Evolutionary conservation across 2,113 vertebrate genomes (phyloP).

Genomic region (Tragulus kanchil): DNA sequence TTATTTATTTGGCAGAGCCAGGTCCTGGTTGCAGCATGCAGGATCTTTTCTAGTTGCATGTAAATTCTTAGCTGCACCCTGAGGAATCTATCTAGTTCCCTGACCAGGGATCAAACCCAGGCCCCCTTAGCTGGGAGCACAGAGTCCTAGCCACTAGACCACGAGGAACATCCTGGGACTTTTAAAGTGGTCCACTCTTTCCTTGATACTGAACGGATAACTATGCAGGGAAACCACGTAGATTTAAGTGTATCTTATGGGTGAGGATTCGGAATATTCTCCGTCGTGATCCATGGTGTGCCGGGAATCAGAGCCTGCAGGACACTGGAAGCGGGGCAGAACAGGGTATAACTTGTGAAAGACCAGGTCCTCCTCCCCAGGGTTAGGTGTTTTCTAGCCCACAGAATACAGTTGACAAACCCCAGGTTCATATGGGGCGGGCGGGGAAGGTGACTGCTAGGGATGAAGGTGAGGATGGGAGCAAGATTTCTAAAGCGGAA

Average conservation of each 20-base stretch:
- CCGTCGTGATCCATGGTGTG: neutral
- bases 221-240: neutral
- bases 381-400: neutral
- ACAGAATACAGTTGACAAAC: neutral
- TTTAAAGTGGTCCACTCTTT: neutral
- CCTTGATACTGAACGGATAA: neutral
- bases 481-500: neutral
- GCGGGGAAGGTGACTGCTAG: neutral
- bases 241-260: neutral
- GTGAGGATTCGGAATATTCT: neutral
- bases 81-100: neutral
- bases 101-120: neutral
- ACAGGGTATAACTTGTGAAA: neutral
- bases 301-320: neutral
- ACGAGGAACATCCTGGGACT: neutral
- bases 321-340: neutral
- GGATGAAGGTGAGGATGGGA: neutral
- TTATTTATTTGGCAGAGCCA: neutral
- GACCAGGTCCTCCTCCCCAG: neutral
- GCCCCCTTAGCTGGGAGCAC: neutral
- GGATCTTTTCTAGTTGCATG: neutral
- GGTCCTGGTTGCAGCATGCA: neutral
- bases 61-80: neutral
- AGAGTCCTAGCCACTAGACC: neutral
- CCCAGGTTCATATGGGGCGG: neutral